These are phyloP conservation scores for Falcunculus frontatus DNA, from an alignment of 2,113 vertebrate genomes.

Conservation along the genomic window DNA sequence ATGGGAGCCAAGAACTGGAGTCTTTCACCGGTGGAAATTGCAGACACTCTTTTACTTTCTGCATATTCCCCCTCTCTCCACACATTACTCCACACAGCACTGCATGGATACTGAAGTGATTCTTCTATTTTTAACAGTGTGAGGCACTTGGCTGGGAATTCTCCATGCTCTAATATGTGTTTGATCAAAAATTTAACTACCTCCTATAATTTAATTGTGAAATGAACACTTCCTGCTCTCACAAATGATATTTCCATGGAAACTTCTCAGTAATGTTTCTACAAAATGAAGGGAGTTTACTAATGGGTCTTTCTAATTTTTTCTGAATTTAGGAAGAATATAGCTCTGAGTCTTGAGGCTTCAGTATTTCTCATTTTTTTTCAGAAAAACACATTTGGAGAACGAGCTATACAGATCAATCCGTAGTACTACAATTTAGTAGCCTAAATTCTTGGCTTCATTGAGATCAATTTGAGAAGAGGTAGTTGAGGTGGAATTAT, in stretches of 20 bases:
- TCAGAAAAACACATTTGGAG: not conserved
- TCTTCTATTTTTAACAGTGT: constrained; percentile 7
- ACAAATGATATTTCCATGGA: constrained; percentile 58
- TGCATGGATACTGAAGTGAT: not conserved
- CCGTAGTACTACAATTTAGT: not conserved
- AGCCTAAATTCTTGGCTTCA: not conserved
- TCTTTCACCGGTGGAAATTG: not conserved
- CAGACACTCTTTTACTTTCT: not conserved
- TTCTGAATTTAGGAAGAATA: not conserved
- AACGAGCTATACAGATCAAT: not conserved
- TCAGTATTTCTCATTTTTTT: not conserved
- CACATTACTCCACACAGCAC: not conserved
- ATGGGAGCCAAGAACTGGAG: not conserved
- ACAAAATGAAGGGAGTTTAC: not conserved
- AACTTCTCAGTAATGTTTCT: constrained; percentile 19
- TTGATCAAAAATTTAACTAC: constrained; percentile 62
- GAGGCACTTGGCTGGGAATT: constrained; percentile 18
- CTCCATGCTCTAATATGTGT: constrained; percentile 22
- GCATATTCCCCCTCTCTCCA: not conserved
- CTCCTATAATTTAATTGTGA: constrained; percentile 48
- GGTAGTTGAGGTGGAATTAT: not conserved
- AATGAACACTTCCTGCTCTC: constrained; percentile 28
- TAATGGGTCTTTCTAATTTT: not conserved
- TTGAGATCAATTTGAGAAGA: not conserved
- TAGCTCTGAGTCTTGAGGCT: not conserved